These are phyloP conservation scores for Tenodera sinensis DNA, from an alignment of 2,888 invertebrate species.

Conservation along the genomic window DNA sequence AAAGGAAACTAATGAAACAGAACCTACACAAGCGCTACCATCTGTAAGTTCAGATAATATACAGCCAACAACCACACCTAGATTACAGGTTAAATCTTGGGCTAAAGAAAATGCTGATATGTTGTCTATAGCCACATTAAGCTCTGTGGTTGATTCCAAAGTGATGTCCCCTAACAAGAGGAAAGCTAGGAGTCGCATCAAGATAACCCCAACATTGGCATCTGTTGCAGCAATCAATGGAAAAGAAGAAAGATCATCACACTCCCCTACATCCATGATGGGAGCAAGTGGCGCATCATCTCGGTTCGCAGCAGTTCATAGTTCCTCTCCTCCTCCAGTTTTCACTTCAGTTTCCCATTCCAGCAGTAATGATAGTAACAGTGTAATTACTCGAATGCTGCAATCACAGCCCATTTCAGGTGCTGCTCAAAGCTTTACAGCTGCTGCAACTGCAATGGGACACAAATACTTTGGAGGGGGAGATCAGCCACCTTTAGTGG, in stretches of 20 bases:
- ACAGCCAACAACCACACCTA: not conserved
- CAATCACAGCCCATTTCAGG: slow-evolving; percentile 48
- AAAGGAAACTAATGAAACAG: slow-evolving; percentile 19
- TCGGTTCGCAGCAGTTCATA: not conserved
- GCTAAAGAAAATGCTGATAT: not conserved
- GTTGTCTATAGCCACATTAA: not conserved
- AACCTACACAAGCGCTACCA: not conserved
- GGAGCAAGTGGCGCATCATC: not conserved
- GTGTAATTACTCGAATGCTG: slow-evolving; percentile 60
- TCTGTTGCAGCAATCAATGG: slow-evolving; percentile 50
- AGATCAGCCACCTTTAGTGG: slow-evolving; percentile 10
- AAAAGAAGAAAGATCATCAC: slow-evolving; percentile 23
- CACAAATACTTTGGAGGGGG: slow-evolving; percentile 44
- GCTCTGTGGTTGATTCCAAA: not conserved
- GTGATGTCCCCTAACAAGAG: slow-evolving; percentile 19
- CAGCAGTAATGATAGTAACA: slow-evolving; percentile 40
- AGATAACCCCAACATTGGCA: slow-evolving; percentile 47
- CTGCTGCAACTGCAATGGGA: slow-evolving; percentile 45
- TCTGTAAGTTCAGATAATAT: not conserved
- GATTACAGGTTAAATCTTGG: not conserved
- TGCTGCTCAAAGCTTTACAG: slow-evolving; percentile 42
- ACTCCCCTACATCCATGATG: not conserved
- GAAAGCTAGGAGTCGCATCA: slow-evolving; percentile 28
- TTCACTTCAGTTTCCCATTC: not conserved
- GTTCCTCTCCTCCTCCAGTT: slow-evolving; percentile 45